Evolutionary conservation across 2,888 invertebrate genomes (phyloP).

Genomic region (Cryptus viduatorius): DNA sequence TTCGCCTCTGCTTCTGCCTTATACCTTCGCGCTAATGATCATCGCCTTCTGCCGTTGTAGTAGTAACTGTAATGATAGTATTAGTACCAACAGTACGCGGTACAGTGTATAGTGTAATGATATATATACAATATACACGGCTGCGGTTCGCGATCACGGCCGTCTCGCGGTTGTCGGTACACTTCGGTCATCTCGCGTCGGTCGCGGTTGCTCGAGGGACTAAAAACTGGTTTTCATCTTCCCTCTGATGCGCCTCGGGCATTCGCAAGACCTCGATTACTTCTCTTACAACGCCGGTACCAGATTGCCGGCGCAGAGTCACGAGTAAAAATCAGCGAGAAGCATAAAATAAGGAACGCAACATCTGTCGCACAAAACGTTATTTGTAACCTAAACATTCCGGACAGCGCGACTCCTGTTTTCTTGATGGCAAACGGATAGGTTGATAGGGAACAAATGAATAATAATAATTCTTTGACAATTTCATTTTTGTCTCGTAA

Average conservation of each 20-base stretch:
- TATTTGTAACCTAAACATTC: too few relatives aligned
- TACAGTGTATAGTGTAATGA: slow-evolving; percentile 8
- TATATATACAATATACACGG: slow-evolving; percentile 9
- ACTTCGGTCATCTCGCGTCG: slow-evolving; percentile 53
- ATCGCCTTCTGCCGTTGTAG: slow-evolving; percentile 5
- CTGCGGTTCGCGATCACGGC: slow-evolving; percentile 58
- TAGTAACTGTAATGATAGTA: slow-evolving; percentile 45
- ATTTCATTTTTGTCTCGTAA: too few relatives aligned
- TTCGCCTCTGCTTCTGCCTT: slow-evolving; percentile 28
- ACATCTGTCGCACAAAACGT: slow-evolving; percentile 4
- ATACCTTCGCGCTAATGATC: slow-evolving; percentile 57
- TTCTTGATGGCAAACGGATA: too few relatives aligned
- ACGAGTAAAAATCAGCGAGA: slow-evolving; percentile 22
- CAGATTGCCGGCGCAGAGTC: slow-evolving; percentile 20
- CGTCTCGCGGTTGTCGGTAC: slow-evolving; percentile 53
- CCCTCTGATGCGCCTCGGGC: slow-evolving; percentile 36
- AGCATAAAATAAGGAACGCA: slow-evolving; percentile 54
- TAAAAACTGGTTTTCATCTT: slow-evolving; percentile 66
- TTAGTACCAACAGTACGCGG: slow-evolving; percentile 12
- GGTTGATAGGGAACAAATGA: too few relatives aligned
- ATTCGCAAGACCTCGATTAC: slow-evolving; percentile 49
- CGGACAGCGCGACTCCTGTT: too few relatives aligned
- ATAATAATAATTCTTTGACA: too few relatives aligned
- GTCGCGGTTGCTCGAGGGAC: slow-evolving; percentile 33
- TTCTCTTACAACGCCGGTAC: slow-evolving; percentile 37